Percentiles rank a stretch among this genome's conserved stretches.
Conservation (phyloP, 2,113 vertebrate genomes). For the Saccopteryx leptura region DNA sequence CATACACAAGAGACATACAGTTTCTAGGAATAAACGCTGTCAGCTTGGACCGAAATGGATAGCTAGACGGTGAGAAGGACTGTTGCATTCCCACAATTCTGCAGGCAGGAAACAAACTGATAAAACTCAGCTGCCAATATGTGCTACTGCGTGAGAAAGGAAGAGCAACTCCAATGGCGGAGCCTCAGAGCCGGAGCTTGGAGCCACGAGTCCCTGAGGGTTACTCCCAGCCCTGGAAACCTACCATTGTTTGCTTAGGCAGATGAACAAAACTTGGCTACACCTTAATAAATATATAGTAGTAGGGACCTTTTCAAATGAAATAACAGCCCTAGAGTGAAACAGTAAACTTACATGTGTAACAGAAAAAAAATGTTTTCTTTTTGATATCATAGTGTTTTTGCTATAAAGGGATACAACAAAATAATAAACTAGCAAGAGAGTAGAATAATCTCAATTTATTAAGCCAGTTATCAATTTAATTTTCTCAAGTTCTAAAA, state of each 20-base stretch:
- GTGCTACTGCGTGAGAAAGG: neutral
- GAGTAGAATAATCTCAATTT: neutral
- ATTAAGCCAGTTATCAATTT: neutral
- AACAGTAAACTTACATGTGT: neutral
- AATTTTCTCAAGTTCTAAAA: constrained; percentile 38
- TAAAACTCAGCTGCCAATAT: neutral
- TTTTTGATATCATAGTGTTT: neutral
- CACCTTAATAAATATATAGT: neutral
- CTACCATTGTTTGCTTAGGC: neutral
- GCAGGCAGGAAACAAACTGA: neutral
- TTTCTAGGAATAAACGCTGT: constrained; percentile 11
- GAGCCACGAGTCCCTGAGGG: neutral
- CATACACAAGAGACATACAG: neutral
- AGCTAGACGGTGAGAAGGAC: neutral
- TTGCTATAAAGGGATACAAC: neutral
- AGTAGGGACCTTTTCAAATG: neutral
- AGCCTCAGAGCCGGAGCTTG: neutral
- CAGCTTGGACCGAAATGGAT: neutral
- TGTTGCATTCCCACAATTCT: neutral
- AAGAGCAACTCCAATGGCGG: neutral
- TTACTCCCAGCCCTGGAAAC: neutral
- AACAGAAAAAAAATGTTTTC: neutral
- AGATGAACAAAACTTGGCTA: neutral
- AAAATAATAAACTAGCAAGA: neutral
- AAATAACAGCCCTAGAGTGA: neutral